A percentile compares a stretch with the other conserved stretches of the same genome.
phyloP scores from a whole-genome alignment of 2,888 invertebrate genomes.

The Asteroscopus sphinx region DNA sequence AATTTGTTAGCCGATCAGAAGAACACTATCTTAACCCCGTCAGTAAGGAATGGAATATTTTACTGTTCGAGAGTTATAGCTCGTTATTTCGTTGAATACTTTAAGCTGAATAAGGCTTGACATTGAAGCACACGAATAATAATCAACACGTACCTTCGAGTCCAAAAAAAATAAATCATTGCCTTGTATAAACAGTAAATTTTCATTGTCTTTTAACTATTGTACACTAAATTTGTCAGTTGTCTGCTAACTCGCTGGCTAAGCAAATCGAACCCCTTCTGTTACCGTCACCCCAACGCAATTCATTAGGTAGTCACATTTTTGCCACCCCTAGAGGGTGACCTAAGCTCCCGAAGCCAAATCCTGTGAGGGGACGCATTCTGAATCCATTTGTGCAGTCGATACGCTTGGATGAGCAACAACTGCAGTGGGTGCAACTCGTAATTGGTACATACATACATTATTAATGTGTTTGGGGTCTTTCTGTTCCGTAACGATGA shows the following conservation, averaged over 20 bases:
- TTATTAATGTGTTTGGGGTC: constrained; percentile 20
- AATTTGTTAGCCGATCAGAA: constrained; percentile 22
- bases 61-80: neutral
- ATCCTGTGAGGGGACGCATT: constrained; percentile 69
- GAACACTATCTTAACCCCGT: constrained; percentile 5
- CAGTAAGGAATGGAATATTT: constrained; percentile 7
- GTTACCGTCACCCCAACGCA: constrained; percentile 27
- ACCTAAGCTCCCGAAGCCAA: constrained; percentile 70
- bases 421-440: constrained; percentile 55
- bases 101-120: constrained; percentile 11
- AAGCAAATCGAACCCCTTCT: constrained; percentile 40
- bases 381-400: constrained; percentile 55
- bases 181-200: neutral
- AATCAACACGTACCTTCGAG: constrained; percentile 34
- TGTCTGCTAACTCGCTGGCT: constrained; percentile 34
- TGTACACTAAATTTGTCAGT: constrained; percentile 6
- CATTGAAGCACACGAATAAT: constrained; percentile 25
- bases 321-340: constrained; percentile 64
- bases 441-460: constrained; percentile 38
- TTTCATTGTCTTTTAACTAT: constrained; percentile 12
- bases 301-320: constrained; percentile 54
- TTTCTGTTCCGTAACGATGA: constrained; percentile 16
- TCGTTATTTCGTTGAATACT: constrained; percentile 22
- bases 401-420: constrained; percentile 65
- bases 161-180: constrained; percentile 23